Evolutionary conservation across 2,888 invertebrate genomes (phyloP).

Genomic region (Hermaeophaga mercurialis): DNA sequence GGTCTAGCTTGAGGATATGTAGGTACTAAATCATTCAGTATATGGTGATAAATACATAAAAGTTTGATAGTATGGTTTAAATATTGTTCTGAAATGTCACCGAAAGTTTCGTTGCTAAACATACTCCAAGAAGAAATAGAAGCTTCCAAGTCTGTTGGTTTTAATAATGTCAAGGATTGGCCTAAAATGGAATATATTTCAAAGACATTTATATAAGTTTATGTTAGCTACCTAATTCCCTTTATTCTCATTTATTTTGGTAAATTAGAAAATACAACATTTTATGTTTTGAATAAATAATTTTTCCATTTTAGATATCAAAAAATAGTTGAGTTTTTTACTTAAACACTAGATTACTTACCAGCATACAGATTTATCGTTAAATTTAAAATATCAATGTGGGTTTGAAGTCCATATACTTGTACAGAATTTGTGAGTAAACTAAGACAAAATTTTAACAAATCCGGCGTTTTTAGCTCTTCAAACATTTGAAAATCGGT

Average conservation of each 20-base stretch:
- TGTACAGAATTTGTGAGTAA: slow-evolving; percentile 60
- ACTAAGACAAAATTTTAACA: slow-evolving; percentile 53
- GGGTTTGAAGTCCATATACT: slow-evolving; percentile 62
- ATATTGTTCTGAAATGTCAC: slow-evolving; percentile 66
- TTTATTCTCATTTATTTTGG: no score
- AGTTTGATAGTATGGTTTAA: slow-evolving; percentile 71
- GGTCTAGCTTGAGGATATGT: slow-evolving; percentile 60
- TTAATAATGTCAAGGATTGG: slow-evolving; percentile 40
- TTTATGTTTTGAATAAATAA: no score
- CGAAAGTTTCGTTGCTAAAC: slow-evolving; percentile 57
- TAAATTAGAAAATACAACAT: no score
- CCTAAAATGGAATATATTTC: no score
- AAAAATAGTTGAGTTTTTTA: no score
- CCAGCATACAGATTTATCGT: slow-evolving; percentile 65
- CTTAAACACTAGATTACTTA: slow-evolving; percentile 38
- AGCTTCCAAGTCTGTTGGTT: slow-evolving; percentile 40
- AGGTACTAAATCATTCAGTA: slow-evolving; percentile 73
- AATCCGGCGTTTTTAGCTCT: slow-evolving; percentile 44
- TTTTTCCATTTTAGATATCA: no score
- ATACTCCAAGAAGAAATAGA: slow-evolving; percentile 52
- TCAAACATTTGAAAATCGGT: slow-evolving; percentile 27
- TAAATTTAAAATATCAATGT: slow-evolving; percentile 59
- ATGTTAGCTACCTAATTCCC: not conserved
- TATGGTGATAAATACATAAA: slow-evolving; percentile 75
- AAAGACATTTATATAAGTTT: no score